These are phyloP conservation scores for Xyrichtys novacula DNA, from an alignment of 2,797 vertebrate species.

Conservation along the genomic window DNA sequence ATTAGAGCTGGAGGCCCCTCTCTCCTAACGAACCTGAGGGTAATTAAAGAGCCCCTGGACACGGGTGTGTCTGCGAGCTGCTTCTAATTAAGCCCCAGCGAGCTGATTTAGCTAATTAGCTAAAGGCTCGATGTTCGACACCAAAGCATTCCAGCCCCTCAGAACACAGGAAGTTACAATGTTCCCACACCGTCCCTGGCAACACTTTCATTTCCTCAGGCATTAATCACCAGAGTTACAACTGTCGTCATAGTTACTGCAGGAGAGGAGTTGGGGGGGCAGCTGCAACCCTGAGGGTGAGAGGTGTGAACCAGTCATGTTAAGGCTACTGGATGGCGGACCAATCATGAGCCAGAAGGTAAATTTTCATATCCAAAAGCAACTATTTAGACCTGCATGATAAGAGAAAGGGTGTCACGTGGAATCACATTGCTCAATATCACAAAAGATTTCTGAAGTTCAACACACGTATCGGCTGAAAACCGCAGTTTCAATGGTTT, in stretches of 20 bases:
- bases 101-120: constrained; percentile 87
- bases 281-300: constrained; percentile 36
- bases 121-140: constrained; percentile 77
- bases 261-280: neutral
- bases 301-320: constrained; percentile 37
- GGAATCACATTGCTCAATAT: no score
- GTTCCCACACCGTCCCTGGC: constrained; percentile 73
- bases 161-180: constrained; percentile 76
- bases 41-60: constrained; percentile 87
- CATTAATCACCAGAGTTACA: constrained; percentile 80
- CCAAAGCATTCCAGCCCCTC: constrained; percentile 75
- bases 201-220: constrained; percentile 81
- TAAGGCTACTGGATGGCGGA: constrained; percentile 28
- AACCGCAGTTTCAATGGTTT: no score
- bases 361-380: constrained; percentile 12
- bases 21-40: constrained; percentile 82
- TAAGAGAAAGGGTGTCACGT: no score
- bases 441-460: no score
- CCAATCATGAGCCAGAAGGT: constrained; percentile 25
- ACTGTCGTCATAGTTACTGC: constrained; percentile 62
- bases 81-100: constrained; percentile 87
- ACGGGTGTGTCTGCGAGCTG: constrained; percentile 77
- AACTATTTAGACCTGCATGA: constrained; percentile 1
- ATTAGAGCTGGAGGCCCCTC: constrained; percentile 81
- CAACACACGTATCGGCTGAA: no score